Conservation (phyloP, 2,113 vertebrate genomes). For the Cyanoramphus novaezelandiae region DNA sequence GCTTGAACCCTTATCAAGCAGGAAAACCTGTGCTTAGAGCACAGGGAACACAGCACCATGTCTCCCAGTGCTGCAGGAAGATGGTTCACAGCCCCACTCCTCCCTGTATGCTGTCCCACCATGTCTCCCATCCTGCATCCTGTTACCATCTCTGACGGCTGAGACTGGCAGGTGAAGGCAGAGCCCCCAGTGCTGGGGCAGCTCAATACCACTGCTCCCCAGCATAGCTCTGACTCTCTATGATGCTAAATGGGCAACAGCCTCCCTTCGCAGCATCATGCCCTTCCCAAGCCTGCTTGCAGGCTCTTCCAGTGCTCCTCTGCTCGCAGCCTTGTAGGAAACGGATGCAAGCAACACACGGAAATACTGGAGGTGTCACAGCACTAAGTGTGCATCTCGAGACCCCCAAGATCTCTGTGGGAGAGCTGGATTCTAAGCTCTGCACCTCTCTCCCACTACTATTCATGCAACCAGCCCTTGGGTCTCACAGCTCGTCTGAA, state of each 20-base stretch:
- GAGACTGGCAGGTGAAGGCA: neutral
- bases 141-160: rapidly evolving
- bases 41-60: rapidly evolving
- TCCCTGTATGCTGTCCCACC: neutral
- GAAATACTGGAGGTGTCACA: neutral
- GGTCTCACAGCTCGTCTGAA: neutral
- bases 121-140: neutral
- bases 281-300: neutral
- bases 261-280: neutral
- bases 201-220: neutral
- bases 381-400: neutral
- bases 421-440: neutral
- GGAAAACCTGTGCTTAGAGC: rapidly evolving
- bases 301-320: neutral
- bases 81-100: rapidly evolving
- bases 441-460: neutral
- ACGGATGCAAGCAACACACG: rapidly evolving
- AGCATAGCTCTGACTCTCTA: neutral
- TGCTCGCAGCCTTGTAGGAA: neutral
- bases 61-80: neutral
- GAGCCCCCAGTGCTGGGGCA: neutral
- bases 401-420: neutral
- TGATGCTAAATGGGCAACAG: neutral
- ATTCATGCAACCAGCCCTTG: neutral
- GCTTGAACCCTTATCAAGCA: neutral